Percentiles rank a stretch among this genome's conserved stretches.
Evolutionary conservation across 2,888 invertebrate species (phyloP).

Genomic region (Melieria crassipennis): DNA sequence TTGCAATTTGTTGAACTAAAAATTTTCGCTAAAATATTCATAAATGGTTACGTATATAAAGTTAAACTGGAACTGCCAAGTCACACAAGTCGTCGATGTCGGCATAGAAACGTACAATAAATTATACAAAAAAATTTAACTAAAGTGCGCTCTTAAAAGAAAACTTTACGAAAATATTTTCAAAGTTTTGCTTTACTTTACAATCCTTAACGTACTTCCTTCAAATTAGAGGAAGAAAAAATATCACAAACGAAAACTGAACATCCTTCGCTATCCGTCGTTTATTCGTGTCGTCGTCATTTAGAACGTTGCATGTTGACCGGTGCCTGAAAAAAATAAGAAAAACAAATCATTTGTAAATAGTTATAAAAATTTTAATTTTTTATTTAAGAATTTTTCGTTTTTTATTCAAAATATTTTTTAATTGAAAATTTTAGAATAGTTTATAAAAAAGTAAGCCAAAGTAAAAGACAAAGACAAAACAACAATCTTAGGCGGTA

Average conservation of each 20-base stretch:
- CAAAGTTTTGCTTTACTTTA: not conserved
- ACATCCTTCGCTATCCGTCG: constrained; percentile 46
- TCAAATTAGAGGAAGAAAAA: constrained; percentile 46
- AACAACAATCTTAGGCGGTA: too few relatives aligned
- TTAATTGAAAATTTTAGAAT: too few relatives aligned
- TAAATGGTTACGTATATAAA: not conserved
- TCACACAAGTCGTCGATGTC: too few relatives aligned
- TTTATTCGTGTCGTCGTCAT: constrained; percentile 52
- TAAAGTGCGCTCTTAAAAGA: constrained; percentile 7
- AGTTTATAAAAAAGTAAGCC: too few relatives aligned
- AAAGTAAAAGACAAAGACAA: too few relatives aligned
- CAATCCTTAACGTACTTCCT: constrained; percentile 50
- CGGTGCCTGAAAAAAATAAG: constrained; percentile 48
- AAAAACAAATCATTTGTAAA: constrained; percentile 6
- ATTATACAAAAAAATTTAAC: not conserved
- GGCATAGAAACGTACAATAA: not conserved
- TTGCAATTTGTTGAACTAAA: constrained; percentile 32
- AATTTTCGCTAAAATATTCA: not conserved
- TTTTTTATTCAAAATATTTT: too few relatives aligned
- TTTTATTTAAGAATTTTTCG: too few relatives aligned
- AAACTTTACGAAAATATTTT: not conserved
- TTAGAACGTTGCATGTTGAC: constrained; percentile 57
- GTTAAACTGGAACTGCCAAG: not conserved
- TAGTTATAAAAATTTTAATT: too few relatives aligned
- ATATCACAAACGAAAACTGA: constrained; percentile 59